phyloP scores from a whole-genome alignment of 2,113 vertebrate species.

The Anarhynchus alexandrinus region DNA sequence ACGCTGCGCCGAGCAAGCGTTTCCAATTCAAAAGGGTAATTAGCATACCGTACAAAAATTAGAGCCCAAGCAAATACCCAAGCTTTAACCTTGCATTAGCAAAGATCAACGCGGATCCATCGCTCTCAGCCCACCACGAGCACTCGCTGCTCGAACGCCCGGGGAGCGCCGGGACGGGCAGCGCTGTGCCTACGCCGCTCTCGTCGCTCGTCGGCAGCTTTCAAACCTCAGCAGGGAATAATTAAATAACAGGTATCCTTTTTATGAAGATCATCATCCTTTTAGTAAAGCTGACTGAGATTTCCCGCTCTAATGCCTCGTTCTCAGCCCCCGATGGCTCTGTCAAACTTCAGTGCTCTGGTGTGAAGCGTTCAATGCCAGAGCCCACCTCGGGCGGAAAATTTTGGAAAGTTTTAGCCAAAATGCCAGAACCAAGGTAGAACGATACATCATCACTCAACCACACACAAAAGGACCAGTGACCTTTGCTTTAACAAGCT shows the following conservation, averaged over 20 bases:
- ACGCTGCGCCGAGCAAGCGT: not conserved
- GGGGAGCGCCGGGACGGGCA: not conserved
- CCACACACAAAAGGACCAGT: not conserved
- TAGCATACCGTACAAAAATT: not conserved
- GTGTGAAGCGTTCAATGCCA: not conserved
- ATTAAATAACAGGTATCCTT: not conserved
- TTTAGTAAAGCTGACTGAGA: not conserved
- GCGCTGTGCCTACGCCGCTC: not conserved
- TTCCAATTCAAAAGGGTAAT: constrained; percentile 28
- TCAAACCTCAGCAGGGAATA: not conserved
- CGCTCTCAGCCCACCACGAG: not conserved
- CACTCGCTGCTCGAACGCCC: not conserved
- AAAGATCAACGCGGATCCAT: constrained; percentile 35
- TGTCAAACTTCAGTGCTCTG: not conserved
- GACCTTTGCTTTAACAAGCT: not conserved
- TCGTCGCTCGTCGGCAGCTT: not conserved
- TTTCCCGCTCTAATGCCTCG: not conserved
- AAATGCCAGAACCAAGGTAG: not conserved
- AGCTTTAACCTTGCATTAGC: constrained; percentile 41
- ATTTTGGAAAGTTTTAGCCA: not conserved
- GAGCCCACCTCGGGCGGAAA: not conserved
- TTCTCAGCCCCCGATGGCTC: not conserved
- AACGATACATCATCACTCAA: not conserved
- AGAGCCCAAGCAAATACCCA: constrained; percentile 40
- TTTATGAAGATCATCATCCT: not conserved